Conservation (phyloP, 1,140 invertebrate genomes). For the Eulimnadia texana region DNA sequence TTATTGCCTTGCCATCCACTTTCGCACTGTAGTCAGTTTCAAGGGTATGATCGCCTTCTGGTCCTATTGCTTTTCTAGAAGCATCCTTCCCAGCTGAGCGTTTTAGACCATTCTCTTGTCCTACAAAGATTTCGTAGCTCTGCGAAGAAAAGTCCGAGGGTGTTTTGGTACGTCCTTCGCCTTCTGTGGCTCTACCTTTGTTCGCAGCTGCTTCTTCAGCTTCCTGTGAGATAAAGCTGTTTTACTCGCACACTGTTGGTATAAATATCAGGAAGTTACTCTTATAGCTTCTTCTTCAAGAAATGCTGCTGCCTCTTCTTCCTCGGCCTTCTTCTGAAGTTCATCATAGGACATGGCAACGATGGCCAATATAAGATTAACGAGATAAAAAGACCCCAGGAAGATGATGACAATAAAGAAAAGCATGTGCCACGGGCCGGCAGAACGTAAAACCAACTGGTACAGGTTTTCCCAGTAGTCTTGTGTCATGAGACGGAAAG, state of each 20-base stretch:
- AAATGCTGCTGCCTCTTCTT: constrained; percentile 61
- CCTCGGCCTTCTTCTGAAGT: constrained; percentile 92
- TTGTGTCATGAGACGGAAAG: constrained; percentile 95
- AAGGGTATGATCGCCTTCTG: constrained; percentile 51
- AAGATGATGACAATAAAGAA: constrained; percentile 99
- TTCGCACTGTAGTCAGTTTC: constrained; percentile 33
- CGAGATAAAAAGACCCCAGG: constrained; percentile 94
- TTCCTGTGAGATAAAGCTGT: constrained; percentile 29
- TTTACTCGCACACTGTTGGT: not conserved
- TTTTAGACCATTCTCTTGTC: constrained; percentile 59
- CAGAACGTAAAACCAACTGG: constrained; percentile 80
- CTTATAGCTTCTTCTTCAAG: constrained; percentile 79
- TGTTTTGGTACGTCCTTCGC: constrained; percentile 51
- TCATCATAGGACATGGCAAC: constrained; percentile 99
- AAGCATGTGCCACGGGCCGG: constrained; percentile 90
- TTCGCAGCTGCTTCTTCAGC: constrained; percentile 39
- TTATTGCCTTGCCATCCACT: not conserved
- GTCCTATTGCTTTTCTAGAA: constrained; percentile 78
- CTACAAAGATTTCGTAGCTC: constrained; percentile 77
- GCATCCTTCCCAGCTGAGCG: too few species aligned
- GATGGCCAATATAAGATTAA: constrained; percentile 97
- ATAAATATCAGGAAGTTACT: constrained; percentile 26
- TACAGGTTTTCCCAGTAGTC: constrained; percentile 98
- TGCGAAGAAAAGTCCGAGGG: constrained; percentile 76
- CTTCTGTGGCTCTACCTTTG: constrained; percentile 32